Base-by-base conservation (phyloP, 1,140 invertebrate species). In the Copidosoma floridanum region DNA sequence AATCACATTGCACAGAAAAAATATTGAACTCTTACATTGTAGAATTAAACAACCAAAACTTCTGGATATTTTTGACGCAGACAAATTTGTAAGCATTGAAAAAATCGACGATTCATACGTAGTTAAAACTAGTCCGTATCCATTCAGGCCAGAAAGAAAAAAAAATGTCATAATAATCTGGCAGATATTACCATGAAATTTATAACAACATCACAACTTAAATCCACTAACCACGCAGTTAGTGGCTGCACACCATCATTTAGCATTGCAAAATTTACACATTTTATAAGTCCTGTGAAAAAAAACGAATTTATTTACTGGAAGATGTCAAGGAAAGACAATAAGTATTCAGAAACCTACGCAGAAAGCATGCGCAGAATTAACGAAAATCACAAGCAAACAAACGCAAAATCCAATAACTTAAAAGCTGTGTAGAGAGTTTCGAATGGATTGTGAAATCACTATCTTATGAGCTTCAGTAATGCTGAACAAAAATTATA, bases 301-400 rank as follows among this genome's bases (percentile, higher is more conserved):
- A 76, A 70, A 14, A 23, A 57, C 0, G 68, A 68, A n/a, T 16
- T 73, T 5, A 75, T 69, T 62, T 71, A 71, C 40, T 77, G 74
- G 35, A 76, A 73, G 53, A 71, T 79, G 65, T 77, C 77, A 2
- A 57, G 77, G 7, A 79, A 76, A 40, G 76, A 80, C 43, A 80
- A 80, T 47, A 80, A 79, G 52, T 63, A 75, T 18, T 76, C 77
- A 0, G 71, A 77, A 26, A 80, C 78, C 2, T 79, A 78, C 56
- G 59, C 71, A 3, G 78, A 80, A 55, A 69, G 62, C 12, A 56
- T 75, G 51, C 64, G 27, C 2, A 21, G 53, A 7, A 37, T 43
- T 1, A n/a, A n/a, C n/a, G n/a, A n/a, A n/a, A n/a, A n/a, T n/a
- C n/a, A n/a, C n/a, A n/a, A n/a, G n/a, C n/a, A n/a, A n/a, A n/a